A percentile compares a stretch with the other conserved stretches of the same genome.
Conservation (phyloP, 2,113 vertebrate species). For the Reinhardtius hippoglossoides region DNA sequence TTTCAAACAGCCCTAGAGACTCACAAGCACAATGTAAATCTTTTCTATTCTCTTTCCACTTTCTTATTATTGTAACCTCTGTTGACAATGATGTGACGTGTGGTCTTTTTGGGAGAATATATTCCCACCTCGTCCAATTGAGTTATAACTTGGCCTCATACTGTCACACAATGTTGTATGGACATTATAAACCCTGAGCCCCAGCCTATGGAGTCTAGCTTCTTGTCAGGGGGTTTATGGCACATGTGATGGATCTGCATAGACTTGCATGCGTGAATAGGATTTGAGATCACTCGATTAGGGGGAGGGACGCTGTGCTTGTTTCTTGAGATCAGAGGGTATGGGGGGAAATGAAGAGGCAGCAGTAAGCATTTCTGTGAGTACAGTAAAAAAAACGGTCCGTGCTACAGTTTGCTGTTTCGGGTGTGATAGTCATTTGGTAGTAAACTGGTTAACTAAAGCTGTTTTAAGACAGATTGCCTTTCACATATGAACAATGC, state of each 20-base stretch:
- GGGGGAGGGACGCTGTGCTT: background rate
- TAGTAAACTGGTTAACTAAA: too few relatives aligned
- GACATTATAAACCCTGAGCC: slow-evolving; percentile 44
- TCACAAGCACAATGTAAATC: slow-evolving; percentile 15
- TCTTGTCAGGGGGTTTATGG: background rate
- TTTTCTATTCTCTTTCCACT: slow-evolving; percentile 12
- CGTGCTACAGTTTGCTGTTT: background rate
- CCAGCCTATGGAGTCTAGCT: slow-evolving; percentile 11
- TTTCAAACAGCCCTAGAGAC: slow-evolving; percentile 35
- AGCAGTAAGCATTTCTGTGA: too few relatives aligned
- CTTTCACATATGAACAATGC: too few relatives aligned
- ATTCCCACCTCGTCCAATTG: slow-evolving; percentile 37
- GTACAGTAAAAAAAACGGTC: too few relatives aligned
- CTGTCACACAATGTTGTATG: slow-evolving; percentile 49
- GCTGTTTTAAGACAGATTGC: too few relatives aligned
- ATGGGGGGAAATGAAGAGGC: too few relatives aligned
- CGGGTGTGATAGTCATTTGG: too few relatives aligned
- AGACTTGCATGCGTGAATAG: background rate
- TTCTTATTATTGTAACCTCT: slow-evolving; percentile 24
- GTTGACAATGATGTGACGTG: slow-evolving; percentile 29
- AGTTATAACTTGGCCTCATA: slow-evolving; percentile 51
- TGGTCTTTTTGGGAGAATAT: slow-evolving; percentile 22
- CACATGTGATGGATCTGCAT: background rate
- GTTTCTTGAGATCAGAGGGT: too few relatives aligned
- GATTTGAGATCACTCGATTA: background rate